Evolutionary conservation across 2,888 invertebrate genomes (phyloP), one percentile per base, ranked within the genome.

Genomic region (Rotaria magnacalcarata): DNA sequence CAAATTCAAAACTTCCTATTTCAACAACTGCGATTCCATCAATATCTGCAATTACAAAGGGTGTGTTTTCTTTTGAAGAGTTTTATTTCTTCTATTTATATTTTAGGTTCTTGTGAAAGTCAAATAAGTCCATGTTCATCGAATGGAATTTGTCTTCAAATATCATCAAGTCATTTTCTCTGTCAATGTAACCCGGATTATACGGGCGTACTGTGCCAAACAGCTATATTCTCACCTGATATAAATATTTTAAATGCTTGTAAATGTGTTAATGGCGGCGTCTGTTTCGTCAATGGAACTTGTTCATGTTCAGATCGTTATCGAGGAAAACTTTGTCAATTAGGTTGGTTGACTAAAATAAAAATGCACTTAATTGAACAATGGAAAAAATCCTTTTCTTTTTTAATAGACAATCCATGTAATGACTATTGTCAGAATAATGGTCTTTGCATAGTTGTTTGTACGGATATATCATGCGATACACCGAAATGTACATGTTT

Each of bases 271-370:
- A 80, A 80, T 47, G 80, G 80, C 1, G 80, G 80, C 14, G n/a
- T 47, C 47, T 80, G 80, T 47, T 80, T 47, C 47, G 14, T 24
- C 2, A 41, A 67, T 41, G 27, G 34, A 16, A 80, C 19, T 47
- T 80, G 80, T 80, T 43, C 14, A 80, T 80, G 80, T 47, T 47
- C 80, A 47, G 47, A 80, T 41, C 21, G 19, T 5, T 47, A 24
- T 80, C 80, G 24, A 24, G 80, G 80, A 24, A 43, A 80, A 80
- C 47, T 24, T 47, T 80, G 80, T 80, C 80, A 80, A 80, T 14
- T 80, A 43, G 7, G 80, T 80, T 5, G n/a, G 43, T 67, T 67
- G 19, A 67, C 5, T 16, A 14, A 16, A 52, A 50, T 1, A 14
- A 34, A 34, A 34, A 34, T 2, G 34, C 34, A 34, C 34, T 34